Conservation (phyloP, 2,888 invertebrate genomes). For the Auanema freiburgensis region DNA sequence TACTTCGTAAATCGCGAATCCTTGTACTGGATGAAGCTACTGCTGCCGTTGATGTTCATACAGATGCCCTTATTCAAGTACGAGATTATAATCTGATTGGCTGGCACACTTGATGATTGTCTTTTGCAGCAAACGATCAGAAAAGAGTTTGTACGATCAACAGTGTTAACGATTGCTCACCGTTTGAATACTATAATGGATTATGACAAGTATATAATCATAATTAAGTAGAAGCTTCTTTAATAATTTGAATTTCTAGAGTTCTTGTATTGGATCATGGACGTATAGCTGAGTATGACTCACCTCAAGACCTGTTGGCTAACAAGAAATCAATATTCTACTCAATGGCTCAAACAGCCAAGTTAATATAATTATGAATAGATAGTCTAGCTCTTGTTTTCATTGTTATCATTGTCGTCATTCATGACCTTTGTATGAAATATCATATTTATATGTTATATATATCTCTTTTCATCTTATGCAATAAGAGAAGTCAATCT, state of each 20-base stretch:
- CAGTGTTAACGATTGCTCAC: constrained; percentile 50
- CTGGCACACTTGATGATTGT: neutral
- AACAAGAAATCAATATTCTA: constrained; percentile 45
- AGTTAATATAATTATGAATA: constrained; percentile 26
- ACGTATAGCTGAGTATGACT: constrained; percentile 41
- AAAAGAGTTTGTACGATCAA: constrained; percentile 42
- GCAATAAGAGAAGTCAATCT: no score
- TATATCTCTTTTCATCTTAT: no score
- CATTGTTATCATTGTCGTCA: no score
- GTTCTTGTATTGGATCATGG: constrained; percentile 52
- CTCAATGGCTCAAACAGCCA: constrained; percentile 46
- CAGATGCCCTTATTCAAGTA: constrained; percentile 70
- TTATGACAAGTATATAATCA: constrained; percentile 33
- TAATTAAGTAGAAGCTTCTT: neutral
- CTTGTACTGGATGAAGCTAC: constrained; percentile 72
- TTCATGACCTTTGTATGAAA: no score
- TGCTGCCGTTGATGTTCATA: constrained; percentile 69
- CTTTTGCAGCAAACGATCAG: constrained; percentile 37
- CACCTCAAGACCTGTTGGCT: constrained; percentile 41
- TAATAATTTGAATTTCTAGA: constrained; percentile 25
- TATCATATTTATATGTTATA: no score
- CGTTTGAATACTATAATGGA: constrained; percentile 50
- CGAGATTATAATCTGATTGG: neutral
- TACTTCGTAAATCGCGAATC: constrained; percentile 65
- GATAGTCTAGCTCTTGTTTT: no score